phyloP scores from a whole-genome alignment of 2,113 vertebrate species.

The Tragelaphus scriptus region DNA sequence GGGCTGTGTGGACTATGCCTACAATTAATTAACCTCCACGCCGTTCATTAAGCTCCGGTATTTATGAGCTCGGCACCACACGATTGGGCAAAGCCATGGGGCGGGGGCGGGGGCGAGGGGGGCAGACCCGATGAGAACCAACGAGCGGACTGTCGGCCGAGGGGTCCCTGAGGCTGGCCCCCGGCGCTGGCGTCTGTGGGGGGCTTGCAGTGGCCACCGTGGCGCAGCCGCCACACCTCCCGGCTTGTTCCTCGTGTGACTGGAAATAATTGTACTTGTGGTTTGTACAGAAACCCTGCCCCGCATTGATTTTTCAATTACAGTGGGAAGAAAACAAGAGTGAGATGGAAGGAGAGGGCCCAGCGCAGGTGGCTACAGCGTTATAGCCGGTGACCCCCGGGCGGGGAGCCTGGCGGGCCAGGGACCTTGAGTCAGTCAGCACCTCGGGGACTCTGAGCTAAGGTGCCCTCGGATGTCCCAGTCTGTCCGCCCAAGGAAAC shows the following conservation, averaged over 20 bases:
- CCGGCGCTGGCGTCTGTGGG: neutral
- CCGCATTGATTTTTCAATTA: conserved; percentile 10
- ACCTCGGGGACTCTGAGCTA: neutral
- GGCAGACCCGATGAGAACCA: conserved; percentile 30
- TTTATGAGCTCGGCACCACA: conserved; percentile 60
- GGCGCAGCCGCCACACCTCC: neutral
- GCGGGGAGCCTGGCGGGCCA: neutral
- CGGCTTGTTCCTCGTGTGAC: neutral
- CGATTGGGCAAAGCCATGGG: neutral
- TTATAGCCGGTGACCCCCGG: accelerated
- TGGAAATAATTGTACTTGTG: neutral
- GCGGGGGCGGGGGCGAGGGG: neutral
- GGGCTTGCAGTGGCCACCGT: accelerated
- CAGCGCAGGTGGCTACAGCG: accelerated
- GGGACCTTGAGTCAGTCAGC: neutral
- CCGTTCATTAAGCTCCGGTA: conserved; percentile 67
- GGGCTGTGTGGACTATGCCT: conserved; percentile 62
- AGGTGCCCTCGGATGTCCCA: neutral
- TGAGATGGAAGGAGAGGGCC: neutral
- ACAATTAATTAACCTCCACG: conserved; percentile 74
- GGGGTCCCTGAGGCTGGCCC: neutral
- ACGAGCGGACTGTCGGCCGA: neutral
- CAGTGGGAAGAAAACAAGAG: accelerated
- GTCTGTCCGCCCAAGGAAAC: neutral
- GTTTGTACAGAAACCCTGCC: conserved; percentile 6